These are phyloP conservation scores for Petrocephalus sullivani DNA, from an alignment of 2,797 vertebrate genomes.

Conservation along the genomic window DNA sequence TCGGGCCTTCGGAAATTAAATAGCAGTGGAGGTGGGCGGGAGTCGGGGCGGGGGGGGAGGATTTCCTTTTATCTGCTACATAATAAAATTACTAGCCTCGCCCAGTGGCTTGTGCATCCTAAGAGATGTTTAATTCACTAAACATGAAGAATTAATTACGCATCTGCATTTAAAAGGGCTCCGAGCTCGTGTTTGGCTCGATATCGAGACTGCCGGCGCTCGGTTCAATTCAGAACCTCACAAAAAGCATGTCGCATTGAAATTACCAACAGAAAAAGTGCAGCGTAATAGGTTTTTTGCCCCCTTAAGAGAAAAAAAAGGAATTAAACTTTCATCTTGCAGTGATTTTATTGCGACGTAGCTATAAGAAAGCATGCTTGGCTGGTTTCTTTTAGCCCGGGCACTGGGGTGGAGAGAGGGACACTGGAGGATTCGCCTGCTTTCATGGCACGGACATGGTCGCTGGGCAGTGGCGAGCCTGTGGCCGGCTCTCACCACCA, in stretches of 20 bases:
- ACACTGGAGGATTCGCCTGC: constrained; percentile 50
- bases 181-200: constrained; percentile 29
- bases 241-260: constrained; percentile 51
- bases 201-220: constrained; percentile 26
- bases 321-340: constrained; percentile 49
- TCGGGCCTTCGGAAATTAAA: constrained; percentile 59
- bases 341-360: constrained; percentile 58
- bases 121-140: constrained; percentile 64
- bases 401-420: constrained; percentile 56
- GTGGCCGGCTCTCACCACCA: constrained; percentile 24
- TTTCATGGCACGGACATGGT: constrained; percentile 48
- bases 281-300: constrained; percentile 48
- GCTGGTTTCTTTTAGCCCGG: constrained; percentile 58
- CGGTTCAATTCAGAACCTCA: constrained; percentile 45
- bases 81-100: constrained; percentile 56
- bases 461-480: constrained; percentile 48
- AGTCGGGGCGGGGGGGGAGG: constrained; percentile 19
- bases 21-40: constrained; percentile 32
- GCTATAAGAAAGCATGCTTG: constrained; percentile 50
- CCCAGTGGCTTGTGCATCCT: constrained; percentile 48
- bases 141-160: constrained; percentile 72
- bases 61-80: constrained; percentile 60
- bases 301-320: constrained; percentile 29
- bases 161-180: constrained; percentile 71
- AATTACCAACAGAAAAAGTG: constrained; percentile 53